A percentile compares a stretch with the other conserved stretches of the same genome.
Conservation (phyloP, 37 sponge, comb jelly and placozoan species). For the Haliclona indistincta region DNA sequence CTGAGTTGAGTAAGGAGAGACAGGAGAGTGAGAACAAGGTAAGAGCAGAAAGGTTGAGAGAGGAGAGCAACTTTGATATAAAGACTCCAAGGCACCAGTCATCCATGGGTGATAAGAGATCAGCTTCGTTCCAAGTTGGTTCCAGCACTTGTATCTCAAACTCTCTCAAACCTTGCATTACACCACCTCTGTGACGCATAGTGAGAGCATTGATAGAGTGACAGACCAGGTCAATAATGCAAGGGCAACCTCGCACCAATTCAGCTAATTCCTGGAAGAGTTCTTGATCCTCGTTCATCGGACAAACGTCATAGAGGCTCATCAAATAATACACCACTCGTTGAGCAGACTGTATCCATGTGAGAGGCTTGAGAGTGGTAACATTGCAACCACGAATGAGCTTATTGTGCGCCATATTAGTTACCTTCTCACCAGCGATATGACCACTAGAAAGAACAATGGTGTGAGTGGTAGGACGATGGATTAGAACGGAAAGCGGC, state of each 20-base stretch:
- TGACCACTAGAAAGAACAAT: not conserved
- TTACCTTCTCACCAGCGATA: constrained; percentile 14
- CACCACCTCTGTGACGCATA: too few relatives aligned
- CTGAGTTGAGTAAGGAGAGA: not conserved
- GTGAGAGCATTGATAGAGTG: too few relatives aligned
- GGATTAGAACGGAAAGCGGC: not conserved
- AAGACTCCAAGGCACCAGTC: too few relatives aligned
- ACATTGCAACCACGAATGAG: constrained; percentile 28
- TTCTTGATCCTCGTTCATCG: constrained; percentile 49
- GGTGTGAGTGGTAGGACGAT: constrained; percentile 28
- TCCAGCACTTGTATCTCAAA: too few relatives aligned
- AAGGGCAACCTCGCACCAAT: constrained; percentile 25
- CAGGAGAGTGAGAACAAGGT: not conserved
- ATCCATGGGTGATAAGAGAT: too few relatives aligned
- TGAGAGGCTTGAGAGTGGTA: constrained; percentile 20
- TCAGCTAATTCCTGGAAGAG: constrained; percentile 27
- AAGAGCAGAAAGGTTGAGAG: too few relatives aligned
- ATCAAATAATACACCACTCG: constrained; percentile 44
- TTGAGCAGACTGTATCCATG: constrained; percentile 40
- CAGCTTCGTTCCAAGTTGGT: too few relatives aligned
- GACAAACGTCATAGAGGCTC: constrained; percentile 13
- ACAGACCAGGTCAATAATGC: too few relatives aligned
- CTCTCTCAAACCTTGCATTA: too few relatives aligned
- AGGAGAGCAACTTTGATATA: too few relatives aligned
- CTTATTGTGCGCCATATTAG: not conserved